Evolutionary conservation across 2,797 vertebrate genomes (phyloP), one percentile per base, ranked within the genome.

Genomic region (Apogon hyalosoma): DNA sequence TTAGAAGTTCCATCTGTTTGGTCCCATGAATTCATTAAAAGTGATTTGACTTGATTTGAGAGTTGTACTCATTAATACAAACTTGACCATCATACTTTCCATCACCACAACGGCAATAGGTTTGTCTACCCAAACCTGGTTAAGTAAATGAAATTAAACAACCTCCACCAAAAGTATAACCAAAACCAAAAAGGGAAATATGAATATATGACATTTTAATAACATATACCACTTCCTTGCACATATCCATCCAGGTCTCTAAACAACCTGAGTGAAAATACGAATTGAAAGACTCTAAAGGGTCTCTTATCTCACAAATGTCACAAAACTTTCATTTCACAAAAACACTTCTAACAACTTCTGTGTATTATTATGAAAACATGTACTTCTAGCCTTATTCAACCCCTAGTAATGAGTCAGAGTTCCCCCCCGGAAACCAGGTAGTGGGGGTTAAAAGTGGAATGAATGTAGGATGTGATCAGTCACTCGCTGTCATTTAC

Each of bases 1-100:
- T 80, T 71, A 66, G 43, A 50, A 59, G 49, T 73, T 82, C 79
- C 63, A 85, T 84, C 76, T 87, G 79, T 80, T 75, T 78, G 75
- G 73, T 66, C 66, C 15, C 18, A 19, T 15, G 24, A 73, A 53
- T 50, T 74, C 16, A 63, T 71, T 39, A 43, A 57, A 57, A 43
- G 28, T 46, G 59, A 69, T 59, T 52, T 53, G 28, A 64, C 28
- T 51, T 49, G 62, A 73, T 68, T 24, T 63, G 48, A 7, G 28
- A 58, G 56, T 62, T 60, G 16, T 46, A 15, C 43, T 63, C 43
- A 53, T 16, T 15, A 56, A 28, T 28, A 28, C 24, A 28, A 28
- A 28, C 24, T 28, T 28, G 24, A 28, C 5, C 24, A 28, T 28
- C 24, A 6, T 28, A 28, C 24, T 28, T 28, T 28, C 24, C 24